These are phyloP conservation scores for Caenorhabditis uteleia DNA, from an alignment of 2,888 invertebrate genomes.

Conservation along the genomic window DNA sequence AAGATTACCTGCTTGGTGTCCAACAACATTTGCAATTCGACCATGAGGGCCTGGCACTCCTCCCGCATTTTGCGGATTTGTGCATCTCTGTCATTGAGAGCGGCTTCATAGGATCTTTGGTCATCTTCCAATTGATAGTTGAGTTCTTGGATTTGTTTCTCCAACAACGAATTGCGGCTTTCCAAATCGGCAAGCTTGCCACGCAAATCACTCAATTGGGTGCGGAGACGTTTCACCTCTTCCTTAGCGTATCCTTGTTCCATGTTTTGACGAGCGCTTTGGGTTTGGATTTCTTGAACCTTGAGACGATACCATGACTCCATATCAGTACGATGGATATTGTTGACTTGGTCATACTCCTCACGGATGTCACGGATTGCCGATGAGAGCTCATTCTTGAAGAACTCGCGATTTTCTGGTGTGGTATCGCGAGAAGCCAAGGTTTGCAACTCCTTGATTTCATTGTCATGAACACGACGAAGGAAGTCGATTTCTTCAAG, in stretches of 20 bases:
- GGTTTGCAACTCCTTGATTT: conserved; percentile 73
- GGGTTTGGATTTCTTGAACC: conserved; percentile 73
- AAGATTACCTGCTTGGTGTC: conserved; percentile 71
- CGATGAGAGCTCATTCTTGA: conserved; percentile 73
- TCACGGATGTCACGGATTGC: conserved; percentile 73
- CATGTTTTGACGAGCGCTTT: conserved; percentile 71
- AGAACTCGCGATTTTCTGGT: conserved; percentile 74
- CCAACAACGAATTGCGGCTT: conserved; percentile 72
- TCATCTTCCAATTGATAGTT: conserved; percentile 72
- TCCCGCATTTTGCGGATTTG: conserved; percentile 70
- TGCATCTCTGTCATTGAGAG: conserved; percentile 69
- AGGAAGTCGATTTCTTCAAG: conserved; percentile 74
- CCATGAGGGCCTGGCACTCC: conserved; percentile 71
- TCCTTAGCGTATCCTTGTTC: conserved; percentile 71
- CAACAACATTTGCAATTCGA: conserved; percentile 70
- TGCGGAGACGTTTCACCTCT: conserved; percentile 72
- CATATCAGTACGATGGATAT: conserved; percentile 72
- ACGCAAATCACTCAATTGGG: conserved; percentile 71
- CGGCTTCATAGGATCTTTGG: conserved; percentile 71
- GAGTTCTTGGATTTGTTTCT: conserved; percentile 72
- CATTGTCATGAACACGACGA: conserved; percentile 72
- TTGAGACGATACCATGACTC: conserved; percentile 73
- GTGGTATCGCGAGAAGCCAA: conserved; percentile 73
- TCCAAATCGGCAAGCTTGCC: conserved; percentile 72
- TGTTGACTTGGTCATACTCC: conserved; percentile 71